Evolutionary conservation across 2,888 invertebrate genomes (phyloP).

Genomic region (Limnephilus auricula): DNA sequence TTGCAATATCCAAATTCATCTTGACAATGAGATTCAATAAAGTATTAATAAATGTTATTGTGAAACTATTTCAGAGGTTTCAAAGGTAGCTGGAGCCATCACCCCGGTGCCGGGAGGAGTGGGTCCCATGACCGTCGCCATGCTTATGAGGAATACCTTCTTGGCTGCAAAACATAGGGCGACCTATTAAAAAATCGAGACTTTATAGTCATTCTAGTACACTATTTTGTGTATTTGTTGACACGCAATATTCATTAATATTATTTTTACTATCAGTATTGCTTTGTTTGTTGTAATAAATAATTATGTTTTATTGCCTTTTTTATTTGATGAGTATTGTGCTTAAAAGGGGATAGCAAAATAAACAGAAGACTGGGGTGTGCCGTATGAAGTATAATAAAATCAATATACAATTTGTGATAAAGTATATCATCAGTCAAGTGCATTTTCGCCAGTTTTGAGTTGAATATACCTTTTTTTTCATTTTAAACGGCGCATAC

Average conservation of each 20-base stretch:
- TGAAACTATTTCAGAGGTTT: conserved; percentile 79
- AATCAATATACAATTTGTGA: too few species aligned
- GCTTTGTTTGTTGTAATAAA: conserved; percentile 14
- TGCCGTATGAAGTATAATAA: too few species aligned
- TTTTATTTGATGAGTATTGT: neutral
- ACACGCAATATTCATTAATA: neutral
- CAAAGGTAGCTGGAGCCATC: conserved; percentile 88
- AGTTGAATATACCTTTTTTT: too few species aligned
- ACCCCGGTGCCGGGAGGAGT: conserved; percentile 96
- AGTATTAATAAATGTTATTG: neutral
- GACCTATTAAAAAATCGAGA: neutral
- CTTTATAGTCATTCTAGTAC: neutral
- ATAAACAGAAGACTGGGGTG: neutral
- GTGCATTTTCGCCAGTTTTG: too few species aligned
- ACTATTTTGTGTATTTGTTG: conserved; percentile 14
- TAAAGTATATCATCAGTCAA: too few species aligned
- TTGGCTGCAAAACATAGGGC: conserved; percentile 80
- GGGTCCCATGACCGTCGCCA: conserved; percentile 96
- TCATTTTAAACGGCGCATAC: too few species aligned
- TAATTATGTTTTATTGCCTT: neutral
- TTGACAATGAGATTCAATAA: neutral
- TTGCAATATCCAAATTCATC: neutral
- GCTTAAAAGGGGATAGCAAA: neutral
- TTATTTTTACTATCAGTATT: neutral
- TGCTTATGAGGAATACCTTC: conserved; percentile 94